Base-by-base conservation (phyloP, 2,888 invertebrate genomes). In the Drosophila anomalipes region DNA sequence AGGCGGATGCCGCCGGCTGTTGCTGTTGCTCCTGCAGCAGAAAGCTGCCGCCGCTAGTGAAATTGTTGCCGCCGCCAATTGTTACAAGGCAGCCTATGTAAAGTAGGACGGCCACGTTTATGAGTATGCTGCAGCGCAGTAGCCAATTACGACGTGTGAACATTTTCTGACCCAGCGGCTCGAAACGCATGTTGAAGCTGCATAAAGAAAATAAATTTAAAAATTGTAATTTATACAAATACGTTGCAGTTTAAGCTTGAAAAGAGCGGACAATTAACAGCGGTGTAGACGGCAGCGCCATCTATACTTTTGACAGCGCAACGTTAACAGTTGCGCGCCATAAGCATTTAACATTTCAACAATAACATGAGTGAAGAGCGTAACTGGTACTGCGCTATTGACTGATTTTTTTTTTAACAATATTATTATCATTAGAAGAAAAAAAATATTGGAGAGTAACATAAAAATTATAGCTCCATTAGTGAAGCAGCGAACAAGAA, bases 91-190 rank as follows among this genome's bases (percentile, higher is more conserved):
- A 95, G 88, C 96, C 96, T 79, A 96, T 95, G 93, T 96, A 96
- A 75, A 96, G 93, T 69, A 96, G 93, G 65, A 96, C 96, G 82
- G 95, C 96, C 78, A 96, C 94, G 92, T 96, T 96, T 83, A 96
- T 95, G 73, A 96, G 95, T 89, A 96, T 96, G 94, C 96, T 96
- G 93, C 96, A 95, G 87, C 96, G 95, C 92, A 96, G 95, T 93
- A 96, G 94, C 94, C 96, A 95, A 93, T 96, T 96, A 82, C 96
- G 95, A 77, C 95, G 94, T 68, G 94, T 94, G 79, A 95, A 93
- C 94, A 94, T 94, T 87, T 91, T 93, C 73, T 90, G 92, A 58
- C 92, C 91, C 70, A 92, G 78, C 49, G 92, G 92, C 83, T 92
- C 92, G 53, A 91, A 92, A 61, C 92, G 91, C 92, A 92, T 92